phyloP scores from a whole-genome alignment of 2,797 vertebrate species.

The Chelidonichthys spinosus region DNA sequence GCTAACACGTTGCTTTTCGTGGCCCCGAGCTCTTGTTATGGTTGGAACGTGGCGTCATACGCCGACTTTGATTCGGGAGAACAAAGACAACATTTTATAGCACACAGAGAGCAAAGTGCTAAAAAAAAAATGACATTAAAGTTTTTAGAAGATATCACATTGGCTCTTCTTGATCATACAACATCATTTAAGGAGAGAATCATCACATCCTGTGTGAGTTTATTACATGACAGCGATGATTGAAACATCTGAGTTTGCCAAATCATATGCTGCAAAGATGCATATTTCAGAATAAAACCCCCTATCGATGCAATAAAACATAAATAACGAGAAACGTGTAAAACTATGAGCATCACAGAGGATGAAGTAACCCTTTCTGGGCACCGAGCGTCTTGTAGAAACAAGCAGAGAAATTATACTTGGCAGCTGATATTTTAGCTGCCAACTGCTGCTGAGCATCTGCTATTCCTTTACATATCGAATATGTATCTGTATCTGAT shows the following conservation, averaged over 20 bases:
- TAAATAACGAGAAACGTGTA: background rate
- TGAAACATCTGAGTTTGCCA: background rate
- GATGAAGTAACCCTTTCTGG: background rate
- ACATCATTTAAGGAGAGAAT: background rate
- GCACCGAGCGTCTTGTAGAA: background rate
- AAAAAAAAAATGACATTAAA: background rate
- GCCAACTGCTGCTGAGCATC: background rate
- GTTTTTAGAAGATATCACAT: background rate
- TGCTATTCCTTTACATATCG: too few species aligned
- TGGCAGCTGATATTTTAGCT: background rate
- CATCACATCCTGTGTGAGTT: background rate
- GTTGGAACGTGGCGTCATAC: constrained; percentile 52
- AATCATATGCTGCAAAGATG: background rate
- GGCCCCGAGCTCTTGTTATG: constrained; percentile 50
- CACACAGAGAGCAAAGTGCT: background rate
- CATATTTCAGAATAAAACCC: background rate
- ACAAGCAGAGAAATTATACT: background rate
- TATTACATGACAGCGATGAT: background rate
- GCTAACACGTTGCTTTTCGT: constrained; percentile 47
- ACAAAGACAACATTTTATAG: constrained; percentile 55
- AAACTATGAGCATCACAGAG: background rate
- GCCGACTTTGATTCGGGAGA: constrained; percentile 56
- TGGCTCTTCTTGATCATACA: background rate
- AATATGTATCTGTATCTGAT: background rate
- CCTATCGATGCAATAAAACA: background rate